Percentiles rank a stretch among this genome's conserved stretches.
These are phyloP conservation scores for Sialia sialis DNA, from an alignment of 2,113 vertebrate species.

Conservation along the genomic window DNA sequence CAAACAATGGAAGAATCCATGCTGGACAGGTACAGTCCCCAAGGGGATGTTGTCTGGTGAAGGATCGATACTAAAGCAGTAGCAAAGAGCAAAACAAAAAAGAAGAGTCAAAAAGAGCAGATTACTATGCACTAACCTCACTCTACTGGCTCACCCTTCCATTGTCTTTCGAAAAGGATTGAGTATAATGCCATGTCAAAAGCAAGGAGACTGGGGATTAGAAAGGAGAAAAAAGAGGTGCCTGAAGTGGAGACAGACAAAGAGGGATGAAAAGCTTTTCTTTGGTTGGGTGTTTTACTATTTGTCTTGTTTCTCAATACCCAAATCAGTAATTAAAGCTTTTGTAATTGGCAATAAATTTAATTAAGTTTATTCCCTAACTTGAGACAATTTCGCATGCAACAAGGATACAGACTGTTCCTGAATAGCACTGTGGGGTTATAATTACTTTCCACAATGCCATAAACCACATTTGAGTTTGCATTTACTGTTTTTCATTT, in stretches of 20 bases:
- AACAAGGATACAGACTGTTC: neutral
- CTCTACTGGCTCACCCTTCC: neutral
- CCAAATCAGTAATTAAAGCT: neutral
- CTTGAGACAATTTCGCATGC: neutral
- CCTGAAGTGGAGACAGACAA: neutral
- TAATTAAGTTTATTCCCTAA: neutral
- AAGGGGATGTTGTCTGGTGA: neutral
- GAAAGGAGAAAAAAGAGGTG: neutral
- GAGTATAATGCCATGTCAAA: neutral
- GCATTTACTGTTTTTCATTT: neutral
- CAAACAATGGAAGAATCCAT: neutral
- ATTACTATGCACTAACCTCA: neutral
- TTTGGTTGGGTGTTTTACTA: neutral
- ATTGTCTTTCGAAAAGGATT: neutral
- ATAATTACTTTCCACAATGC: neutral
- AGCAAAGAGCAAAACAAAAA: neutral
- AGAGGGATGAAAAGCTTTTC: neutral
- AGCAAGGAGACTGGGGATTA: neutral
- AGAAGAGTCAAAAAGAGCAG: neutral
- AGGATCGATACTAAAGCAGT: neutral
- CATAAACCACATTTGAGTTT: neutral
- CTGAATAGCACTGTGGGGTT: neutral
- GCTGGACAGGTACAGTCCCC: accelerated
- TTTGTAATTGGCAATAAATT: neutral
- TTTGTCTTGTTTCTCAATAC: neutral